Evolutionary conservation across 2,113 vertebrate species (phyloP), one percentile per base, ranked within the genome.

Genomic region (Myodes glareolus): DNA sequence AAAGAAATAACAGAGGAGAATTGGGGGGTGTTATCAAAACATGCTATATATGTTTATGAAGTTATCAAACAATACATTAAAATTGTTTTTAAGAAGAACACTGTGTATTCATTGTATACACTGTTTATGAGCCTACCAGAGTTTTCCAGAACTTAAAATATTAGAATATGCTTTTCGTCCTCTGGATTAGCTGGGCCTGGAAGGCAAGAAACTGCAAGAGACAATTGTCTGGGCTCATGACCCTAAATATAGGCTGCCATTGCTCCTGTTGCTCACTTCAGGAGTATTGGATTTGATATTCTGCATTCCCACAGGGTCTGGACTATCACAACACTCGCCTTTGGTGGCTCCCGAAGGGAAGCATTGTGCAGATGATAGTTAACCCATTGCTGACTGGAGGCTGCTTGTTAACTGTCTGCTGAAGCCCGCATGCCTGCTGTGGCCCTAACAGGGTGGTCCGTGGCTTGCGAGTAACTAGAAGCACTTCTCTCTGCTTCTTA

Each of bases 231-330:
- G 96, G 88, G 52, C 61, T 77, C 77, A 85, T 82, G 55, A 39
- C 47, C 65, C 86, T 92, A 96, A 95, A 73, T 75, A 95, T 16
- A 96, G 91, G 72, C 63, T 95, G 77, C 76, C 92, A 67, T 86
- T 92, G 65, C n/a, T 87, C 27, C 50, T 88, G 33, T 27, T 21
- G 39, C 42, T 80, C 96, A 61, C 86, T 47, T 75, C 3, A 16
- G 33, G 61, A n/a, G 84, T 36, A 65, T 10, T 95, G 85, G 70
- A 86, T 95, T 97, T 95, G 95, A 93, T 68, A 95, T 78, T 73
- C 88, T 89, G n/a, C 89, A 94, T 94, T 96, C 95, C 86, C 92
- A 91, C 95, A 52, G 47, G 72, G 52, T 91, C 90, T 94, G 65
- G 52, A 90, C 88, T 75, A 23, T 94, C 96, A 95, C 63, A 78